These are phyloP conservation scores for Drosophila histrio DNA, from an alignment of 2,888 invertebrate genomes.

Conservation along the genomic window DNA sequence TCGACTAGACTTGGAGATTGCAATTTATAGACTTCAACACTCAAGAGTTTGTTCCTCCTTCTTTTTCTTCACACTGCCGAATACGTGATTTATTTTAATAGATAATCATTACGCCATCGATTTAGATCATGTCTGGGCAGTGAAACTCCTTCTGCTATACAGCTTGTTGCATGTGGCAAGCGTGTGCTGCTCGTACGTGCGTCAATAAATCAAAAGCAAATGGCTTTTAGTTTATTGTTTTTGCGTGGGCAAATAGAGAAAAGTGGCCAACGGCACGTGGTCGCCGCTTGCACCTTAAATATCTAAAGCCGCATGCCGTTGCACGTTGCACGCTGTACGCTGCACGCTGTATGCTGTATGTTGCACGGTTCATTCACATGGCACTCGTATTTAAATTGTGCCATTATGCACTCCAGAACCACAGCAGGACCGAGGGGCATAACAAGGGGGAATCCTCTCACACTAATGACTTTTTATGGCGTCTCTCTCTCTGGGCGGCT, in stretches of 20 bases:
- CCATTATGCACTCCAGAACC: constrained; percentile 72
- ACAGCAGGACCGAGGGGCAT: background rate
- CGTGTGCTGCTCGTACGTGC: constrained; percentile 54
- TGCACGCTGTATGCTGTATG: constrained; percentile 8
- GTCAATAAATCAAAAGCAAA: constrained; percentile 77
- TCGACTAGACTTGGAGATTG: constrained; percentile 36
- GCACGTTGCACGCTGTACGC: constrained; percentile 3
- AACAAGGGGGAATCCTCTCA: constrained; percentile 33
- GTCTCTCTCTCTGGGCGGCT: constrained; percentile 40
- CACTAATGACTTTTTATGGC: constrained; percentile 80
- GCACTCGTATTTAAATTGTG: constrained; percentile 78
- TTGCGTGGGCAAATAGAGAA: constrained; percentile 26
- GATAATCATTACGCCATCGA: constrained; percentile 81
- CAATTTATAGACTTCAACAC: constrained; percentile 80
- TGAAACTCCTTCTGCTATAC: constrained; percentile 2
- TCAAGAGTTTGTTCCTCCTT: constrained; percentile 34
- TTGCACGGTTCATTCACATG: constrained; percentile 71
- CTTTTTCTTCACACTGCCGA: constrained; percentile 55
- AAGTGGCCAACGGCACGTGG: constrained; percentile 44
- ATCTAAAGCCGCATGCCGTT: constrained; percentile 7
- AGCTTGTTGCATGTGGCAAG: constrained; percentile 52
- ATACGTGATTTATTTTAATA: constrained; percentile 82
- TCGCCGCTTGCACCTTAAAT: constrained; percentile 37
- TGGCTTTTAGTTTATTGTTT: constrained; percentile 77
- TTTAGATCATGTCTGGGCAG: constrained; percentile 62